These are phyloP conservation scores for Gymnobelideus leadbeateri DNA, from an alignment of 2,113 vertebrate genomes.

Conservation along the genomic window DNA sequence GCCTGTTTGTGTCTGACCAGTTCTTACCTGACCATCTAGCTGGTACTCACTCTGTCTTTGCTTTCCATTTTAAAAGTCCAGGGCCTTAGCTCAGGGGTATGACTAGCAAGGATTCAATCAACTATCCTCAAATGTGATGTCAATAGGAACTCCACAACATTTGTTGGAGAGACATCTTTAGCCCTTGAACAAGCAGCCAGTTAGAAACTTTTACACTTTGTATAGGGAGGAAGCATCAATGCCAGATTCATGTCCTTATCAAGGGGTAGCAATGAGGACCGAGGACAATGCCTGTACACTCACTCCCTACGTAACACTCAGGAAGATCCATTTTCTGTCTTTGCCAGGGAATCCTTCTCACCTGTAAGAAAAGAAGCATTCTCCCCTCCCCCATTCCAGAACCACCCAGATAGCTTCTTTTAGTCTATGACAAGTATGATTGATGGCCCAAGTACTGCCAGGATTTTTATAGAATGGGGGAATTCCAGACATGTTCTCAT, in stretches of 20 bases:
- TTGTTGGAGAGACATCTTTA: neutral
- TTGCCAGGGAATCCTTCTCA: slow-evolving; percentile 1
- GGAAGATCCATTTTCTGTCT: slow-evolving; percentile 3
- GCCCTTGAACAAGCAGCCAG: neutral
- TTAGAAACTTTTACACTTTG: neutral
- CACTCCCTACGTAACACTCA: neutral
- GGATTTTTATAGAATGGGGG: neutral
- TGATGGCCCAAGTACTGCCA: neutral
- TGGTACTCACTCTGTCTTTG: neutral
- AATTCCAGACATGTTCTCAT: slow-evolving; percentile 3
- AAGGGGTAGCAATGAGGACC: neutral
- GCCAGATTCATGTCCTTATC: neutral
- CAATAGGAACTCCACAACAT: neutral
- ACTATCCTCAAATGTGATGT: neutral
- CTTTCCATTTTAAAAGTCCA: neutral
- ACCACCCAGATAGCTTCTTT: slow-evolving; percentile 10
- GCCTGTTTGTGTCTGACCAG: neutral
- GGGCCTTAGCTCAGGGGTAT: neutral
- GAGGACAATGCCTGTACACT: neutral
- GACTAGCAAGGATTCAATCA: neutral
- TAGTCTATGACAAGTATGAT: neutral
- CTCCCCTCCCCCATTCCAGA: neutral
- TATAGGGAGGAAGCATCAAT: neutral
- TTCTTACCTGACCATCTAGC: neutral
- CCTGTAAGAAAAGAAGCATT: neutral